Conservation (phyloP, 2,888 invertebrate genomes). For the Drosophila monieri region DNA sequence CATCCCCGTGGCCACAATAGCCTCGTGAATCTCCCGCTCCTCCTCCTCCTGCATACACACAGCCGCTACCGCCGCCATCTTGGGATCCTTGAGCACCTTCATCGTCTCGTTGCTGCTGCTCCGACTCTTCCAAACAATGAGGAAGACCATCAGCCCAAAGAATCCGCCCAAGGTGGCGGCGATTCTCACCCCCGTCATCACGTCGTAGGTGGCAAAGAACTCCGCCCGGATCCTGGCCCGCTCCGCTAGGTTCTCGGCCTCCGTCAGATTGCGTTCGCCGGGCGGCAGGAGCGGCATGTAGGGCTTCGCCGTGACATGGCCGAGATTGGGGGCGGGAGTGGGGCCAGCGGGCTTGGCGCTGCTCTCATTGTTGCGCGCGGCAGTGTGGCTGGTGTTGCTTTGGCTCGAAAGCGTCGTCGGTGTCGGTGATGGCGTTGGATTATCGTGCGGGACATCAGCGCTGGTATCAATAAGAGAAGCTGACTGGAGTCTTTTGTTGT, state of each 20-base stretch:
- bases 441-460: slow-evolving; percentile 43
- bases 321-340: slow-evolving; percentile 41
- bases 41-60: slow-evolving; percentile 91
- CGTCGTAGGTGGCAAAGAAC: slow-evolving; percentile 95
- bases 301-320: slow-evolving; percentile 64
- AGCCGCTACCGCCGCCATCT: slow-evolving; percentile 91
- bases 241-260: slow-evolving; percentile 84
- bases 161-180: slow-evolving; percentile 96
- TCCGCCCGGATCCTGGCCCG: slow-evolving; percentile 90
- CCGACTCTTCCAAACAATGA: slow-evolving; percentile 95
- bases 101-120: slow-evolving; percentile 90
- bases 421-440: slow-evolving; percentile 57
- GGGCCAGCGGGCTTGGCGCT: slow-evolving; percentile 51
- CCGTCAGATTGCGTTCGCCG: slow-evolving; percentile 74
- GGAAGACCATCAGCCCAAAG: slow-evolving; percentile 95
- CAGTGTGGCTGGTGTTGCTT: slow-evolving; percentile 33
- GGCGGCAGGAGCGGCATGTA: slow-evolving; percentile 67
- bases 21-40: slow-evolving; percentile 90
- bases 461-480: slow-evolving; percentile 63
- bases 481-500: slow-evolving; percentile 22
- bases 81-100: slow-evolving; percentile 90
- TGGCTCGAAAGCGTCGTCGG: slow-evolving; percentile 52
- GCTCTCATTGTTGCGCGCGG: slow-evolving; percentile 24
- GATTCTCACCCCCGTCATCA: slow-evolving; percentile 96
- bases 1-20: slow-evolving; percentile 88